phyloP scores from a whole-genome alignment of 2,888 invertebrate genomes.

The Portevinia maculata region DNA sequence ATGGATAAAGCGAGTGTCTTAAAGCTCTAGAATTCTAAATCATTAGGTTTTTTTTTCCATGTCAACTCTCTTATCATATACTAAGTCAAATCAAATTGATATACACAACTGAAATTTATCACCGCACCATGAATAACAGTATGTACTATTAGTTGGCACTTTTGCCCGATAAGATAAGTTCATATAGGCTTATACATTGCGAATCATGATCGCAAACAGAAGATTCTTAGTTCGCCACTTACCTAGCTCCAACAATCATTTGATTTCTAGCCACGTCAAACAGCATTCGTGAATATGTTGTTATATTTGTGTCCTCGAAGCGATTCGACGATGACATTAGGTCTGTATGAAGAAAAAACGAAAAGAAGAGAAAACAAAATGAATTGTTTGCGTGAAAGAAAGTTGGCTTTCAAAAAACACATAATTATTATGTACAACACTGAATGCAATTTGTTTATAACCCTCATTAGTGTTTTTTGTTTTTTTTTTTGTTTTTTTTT shows the following conservation, averaged over 20 bases:
- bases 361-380: no score
- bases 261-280: slow-evolving; percentile 94
- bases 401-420: no score
- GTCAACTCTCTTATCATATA: no score
- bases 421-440: no score
- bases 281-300: slow-evolving; percentile 91
- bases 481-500: no score
- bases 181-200: slow-evolving; percentile 41
- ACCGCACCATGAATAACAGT: slow-evolving; percentile 10
- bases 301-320: slow-evolving; percentile 89
- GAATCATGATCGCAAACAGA: neutral
- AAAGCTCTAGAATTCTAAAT: no score
- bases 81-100: no score
- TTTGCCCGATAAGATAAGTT: slow-evolving; percentile 51
- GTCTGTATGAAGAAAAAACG: slow-evolving; percentile 85
- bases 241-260: slow-evolving; percentile 95
- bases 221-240: slow-evolving; percentile 81
- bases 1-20: no score
- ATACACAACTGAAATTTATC: neutral
- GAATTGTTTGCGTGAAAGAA: slow-evolving; percentile 9
- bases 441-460: slow-evolving; percentile 41
- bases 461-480: no score
- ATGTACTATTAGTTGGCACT: slow-evolving; percentile 13
- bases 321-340: slow-evolving; percentile 86
- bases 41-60: no score